phyloP scores from a whole-genome alignment of 2,888 invertebrate genomes.

The Chrysolina haemoptera region DNA sequence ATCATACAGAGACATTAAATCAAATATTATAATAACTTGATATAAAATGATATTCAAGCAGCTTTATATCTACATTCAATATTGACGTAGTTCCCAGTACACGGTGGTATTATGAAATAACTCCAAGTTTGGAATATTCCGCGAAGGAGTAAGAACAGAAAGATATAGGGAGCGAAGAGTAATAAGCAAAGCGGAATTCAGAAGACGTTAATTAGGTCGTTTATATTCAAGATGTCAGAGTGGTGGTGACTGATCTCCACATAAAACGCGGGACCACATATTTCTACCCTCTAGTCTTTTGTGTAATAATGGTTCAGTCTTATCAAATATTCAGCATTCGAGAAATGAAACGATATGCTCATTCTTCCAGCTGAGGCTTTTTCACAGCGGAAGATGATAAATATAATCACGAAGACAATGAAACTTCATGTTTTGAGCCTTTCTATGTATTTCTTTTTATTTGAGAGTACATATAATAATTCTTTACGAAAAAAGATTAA shows the following conservation, averaged over 20 bases:
- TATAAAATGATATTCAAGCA: conserved; percentile 41
- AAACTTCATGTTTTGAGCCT: no score
- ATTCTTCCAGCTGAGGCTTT: no score
- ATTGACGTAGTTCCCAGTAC: conserved; percentile 34
- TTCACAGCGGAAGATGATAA: no score
- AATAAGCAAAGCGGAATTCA: conserved; percentile 48
- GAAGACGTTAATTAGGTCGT: conserved; percentile 56
- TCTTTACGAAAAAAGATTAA: no score
- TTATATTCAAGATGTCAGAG: conserved; percentile 56
- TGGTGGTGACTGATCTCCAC: conserved; percentile 46
- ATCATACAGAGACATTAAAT: conserved; percentile 20
- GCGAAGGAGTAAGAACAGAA: conserved; percentile 5
- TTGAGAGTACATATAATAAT: no score
- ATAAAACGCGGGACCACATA: conserved; percentile 48
- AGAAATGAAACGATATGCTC: background rate
- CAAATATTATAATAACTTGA: conserved; percentile 34
- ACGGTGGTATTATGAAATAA: conserved; percentile 34
- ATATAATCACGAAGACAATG: no score
- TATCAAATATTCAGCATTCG: background rate
- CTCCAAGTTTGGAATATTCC: conserved; percentile 28
- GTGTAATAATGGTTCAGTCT: background rate
- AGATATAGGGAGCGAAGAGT: conserved; percentile 38
- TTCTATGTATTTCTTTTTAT: no score
- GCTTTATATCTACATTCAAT: conserved; percentile 34
- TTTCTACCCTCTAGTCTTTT: conserved; percentile 26